phyloP scores from a whole-genome alignment of 2,113 vertebrate species.

The Gracilinanus agilis region DNA sequence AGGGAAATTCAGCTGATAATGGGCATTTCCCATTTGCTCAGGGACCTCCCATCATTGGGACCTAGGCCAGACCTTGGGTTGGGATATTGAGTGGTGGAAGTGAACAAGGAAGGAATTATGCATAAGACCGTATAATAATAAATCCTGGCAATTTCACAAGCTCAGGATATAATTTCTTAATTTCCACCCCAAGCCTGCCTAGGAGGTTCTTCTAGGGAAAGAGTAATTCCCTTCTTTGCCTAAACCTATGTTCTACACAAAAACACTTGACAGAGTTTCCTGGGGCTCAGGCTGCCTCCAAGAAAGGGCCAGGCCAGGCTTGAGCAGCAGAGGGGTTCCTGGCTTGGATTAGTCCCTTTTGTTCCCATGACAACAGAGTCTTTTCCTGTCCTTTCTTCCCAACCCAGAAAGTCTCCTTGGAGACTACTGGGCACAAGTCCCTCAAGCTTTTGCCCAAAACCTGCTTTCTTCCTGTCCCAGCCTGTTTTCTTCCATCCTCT shows the following conservation, averaged over 20 bases:
- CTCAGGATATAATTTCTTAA: not conserved
- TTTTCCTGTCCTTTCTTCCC: not conserved
- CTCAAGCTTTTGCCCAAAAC: not conserved
- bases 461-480: not conserved
- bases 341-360: not conserved
- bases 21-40: not conserved
- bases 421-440: not conserved
- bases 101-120: not conserved
- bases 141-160: not conserved
- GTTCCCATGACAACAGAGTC: not conserved
- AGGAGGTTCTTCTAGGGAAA: not conserved
- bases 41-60: not conserved
- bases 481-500: not conserved
- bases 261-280: not conserved
- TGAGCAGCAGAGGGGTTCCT: not conserved
- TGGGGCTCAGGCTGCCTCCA: not conserved
- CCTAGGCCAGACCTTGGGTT: not conserved
- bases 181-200: not conserved
- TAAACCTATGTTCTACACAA: not conserved
- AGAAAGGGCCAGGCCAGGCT: not conserved
- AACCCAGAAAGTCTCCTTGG: conserved; percentile 3
- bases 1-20: not conserved
- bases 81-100: not conserved
- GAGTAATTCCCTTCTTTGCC: not conserved
- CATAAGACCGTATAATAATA: not conserved